Base-by-base conservation (phyloP, 2,113 vertebrate genomes). In the Dicentrarchus labrax region DNA sequence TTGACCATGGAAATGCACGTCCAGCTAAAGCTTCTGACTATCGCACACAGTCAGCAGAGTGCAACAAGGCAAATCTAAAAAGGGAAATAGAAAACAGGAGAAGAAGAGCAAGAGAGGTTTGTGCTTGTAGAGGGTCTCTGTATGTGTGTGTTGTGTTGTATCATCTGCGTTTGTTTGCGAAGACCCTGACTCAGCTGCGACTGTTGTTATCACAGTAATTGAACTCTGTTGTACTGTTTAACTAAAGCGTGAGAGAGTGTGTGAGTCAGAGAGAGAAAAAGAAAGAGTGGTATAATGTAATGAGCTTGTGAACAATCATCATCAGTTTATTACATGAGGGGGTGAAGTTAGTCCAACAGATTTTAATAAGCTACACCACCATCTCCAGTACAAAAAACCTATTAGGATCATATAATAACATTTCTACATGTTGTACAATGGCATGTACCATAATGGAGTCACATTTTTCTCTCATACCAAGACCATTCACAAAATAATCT, bases 281-380 rank as follows among this genome's bases (percentile, higher is more conserved):
- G 59, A 76, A 69, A 60, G 59, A 38, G 60, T 68, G 57, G 13
- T 5, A 60, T 15, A 59, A 65, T 80, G 54, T 77, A 86, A 91
- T 80, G 78, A 85, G 71, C 69, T 78, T 82, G 71, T 54, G 72
- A 83, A 76, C 65, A 79, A 77, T 85, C 68, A 76, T 78, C 41
- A 79, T 78, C 82, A 68, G 54, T 91, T 82, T 47, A 61, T 78
- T 76, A 61, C 22, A 74, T 69, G 57, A 78, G 53, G 43, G 68
- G 50, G 72, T 72, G 73, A 84, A 68, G 74, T 61, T 72, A 36
- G 24, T 51, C 78, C 54, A 43, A 67, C 85, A 79, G 72, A 70
- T 85, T 91, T 87, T 85, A 84, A 89, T 86, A 82, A 90, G 79
- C 80, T 72, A 11, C 45, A 87, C 76, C 60, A 61, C 65, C 50